These are phyloP conservation scores for Pristiophorus japonicus DNA, from an alignment of 2,113 vertebrate species.

Conservation along the genomic window DNA sequence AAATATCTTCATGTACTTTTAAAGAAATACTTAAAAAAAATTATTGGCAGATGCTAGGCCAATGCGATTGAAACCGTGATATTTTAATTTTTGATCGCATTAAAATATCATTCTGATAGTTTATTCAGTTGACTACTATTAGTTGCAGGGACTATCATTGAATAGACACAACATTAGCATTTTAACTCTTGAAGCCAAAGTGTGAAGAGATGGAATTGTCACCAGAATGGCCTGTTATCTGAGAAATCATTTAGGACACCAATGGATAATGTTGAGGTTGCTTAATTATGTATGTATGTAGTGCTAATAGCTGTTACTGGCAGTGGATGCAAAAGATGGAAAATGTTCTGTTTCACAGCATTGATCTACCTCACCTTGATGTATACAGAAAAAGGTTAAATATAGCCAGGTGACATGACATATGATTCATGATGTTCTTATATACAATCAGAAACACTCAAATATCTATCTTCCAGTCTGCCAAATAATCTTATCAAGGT, in stretches of 20 bases:
- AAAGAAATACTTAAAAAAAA: neutral
- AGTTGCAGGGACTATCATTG: too few relatives aligned
- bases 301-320: neutral
- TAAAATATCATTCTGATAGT: neutral
- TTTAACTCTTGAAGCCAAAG: neutral
- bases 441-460: neutral
- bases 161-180: neutral
- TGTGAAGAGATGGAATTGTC: neutral
- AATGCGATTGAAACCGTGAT: neutral
- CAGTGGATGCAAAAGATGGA: neutral
- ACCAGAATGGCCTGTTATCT: neutral
- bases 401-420: neutral
- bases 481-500: slow-evolving; percentile 1
- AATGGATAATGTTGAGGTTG: neutral
- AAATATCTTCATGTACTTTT: neutral
- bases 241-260: neutral
- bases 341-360: neutral
- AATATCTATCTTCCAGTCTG: slow-evolving; percentile 14
- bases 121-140: too few relatives aligned
- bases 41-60: neutral
- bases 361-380: neutral
- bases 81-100: neutral
- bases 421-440: neutral
- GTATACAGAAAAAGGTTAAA: neutral
- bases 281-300: neutral